A percentile compares a stretch with the other conserved stretches of the same genome.
phyloP scores from a whole-genome alignment of 2,888 invertebrate genomes.

The Lasioglossum leucozonium region DNA sequence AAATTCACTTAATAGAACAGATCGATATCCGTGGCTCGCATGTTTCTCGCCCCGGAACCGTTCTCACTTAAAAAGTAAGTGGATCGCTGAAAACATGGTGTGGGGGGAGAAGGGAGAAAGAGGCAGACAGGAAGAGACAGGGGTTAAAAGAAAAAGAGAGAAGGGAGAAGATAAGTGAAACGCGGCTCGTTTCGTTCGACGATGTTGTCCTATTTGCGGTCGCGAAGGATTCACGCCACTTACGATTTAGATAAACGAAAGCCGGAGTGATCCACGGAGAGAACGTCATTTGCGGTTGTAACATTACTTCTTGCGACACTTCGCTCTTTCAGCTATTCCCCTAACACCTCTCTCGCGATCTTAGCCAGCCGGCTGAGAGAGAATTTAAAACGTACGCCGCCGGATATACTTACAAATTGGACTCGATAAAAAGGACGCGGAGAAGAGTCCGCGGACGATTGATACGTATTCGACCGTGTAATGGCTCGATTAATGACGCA shows the following conservation, averaged over 20 bases:
- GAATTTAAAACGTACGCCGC: neutral
- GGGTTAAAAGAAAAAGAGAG: neutral
- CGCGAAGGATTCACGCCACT: conserved; percentile 44
- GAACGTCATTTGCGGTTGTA: conserved; percentile 12
- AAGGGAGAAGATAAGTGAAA: conserved; percentile 41
- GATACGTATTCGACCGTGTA: neutral
- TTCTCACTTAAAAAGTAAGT: conserved; percentile 55
- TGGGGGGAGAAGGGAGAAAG: neutral
- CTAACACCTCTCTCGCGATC: neutral
- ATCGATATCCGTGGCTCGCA: conserved; percentile 56
- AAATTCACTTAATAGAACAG: conserved; percentile 62
- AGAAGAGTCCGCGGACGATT: neutral
- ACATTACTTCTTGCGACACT: conserved; percentile 5
- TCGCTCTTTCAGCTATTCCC: neutral
- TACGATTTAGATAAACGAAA: conserved; percentile 50
- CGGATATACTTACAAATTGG: conserved; percentile 2
- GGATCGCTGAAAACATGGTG: conserved; percentile 44
- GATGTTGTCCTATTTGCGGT: conserved; percentile 58
- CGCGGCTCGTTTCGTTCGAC: conserved; percentile 49
- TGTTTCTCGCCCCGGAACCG: conserved; percentile 57
- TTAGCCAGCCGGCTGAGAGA: neutral
- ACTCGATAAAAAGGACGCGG: neutral
- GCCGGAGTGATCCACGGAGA: conserved; percentile 15
- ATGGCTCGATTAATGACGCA: neutral
- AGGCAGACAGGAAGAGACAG: neutral